phyloP scores from a whole-genome alignment of 2,888 invertebrate species.

The Pemphredon lugubris region DNA sequence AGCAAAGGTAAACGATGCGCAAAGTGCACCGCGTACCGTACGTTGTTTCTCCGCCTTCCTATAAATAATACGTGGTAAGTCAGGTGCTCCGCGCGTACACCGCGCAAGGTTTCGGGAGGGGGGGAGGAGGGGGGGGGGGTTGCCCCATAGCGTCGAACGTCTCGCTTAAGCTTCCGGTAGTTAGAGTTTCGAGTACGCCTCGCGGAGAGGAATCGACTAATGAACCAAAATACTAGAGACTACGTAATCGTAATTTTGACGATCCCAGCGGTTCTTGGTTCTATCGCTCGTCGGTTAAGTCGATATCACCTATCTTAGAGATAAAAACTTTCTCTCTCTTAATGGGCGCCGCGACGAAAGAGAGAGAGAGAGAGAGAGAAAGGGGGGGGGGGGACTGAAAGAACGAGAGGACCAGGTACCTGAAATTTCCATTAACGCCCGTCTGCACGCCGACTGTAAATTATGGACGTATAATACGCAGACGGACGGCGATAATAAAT shows the following conservation, averaged over 20 bases:
- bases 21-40: slow-evolving; percentile 42
- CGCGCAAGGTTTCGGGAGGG: too few species aligned
- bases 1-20: slow-evolving; percentile 55
- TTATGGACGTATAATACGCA: slow-evolving; percentile 59
- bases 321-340: slow-evolving; percentile 17
- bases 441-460: slow-evolving; percentile 56
- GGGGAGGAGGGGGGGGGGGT: too few species aligned
- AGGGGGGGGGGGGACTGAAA: background rate
- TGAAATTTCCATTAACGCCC: slow-evolving; percentile 64
- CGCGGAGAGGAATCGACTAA: slow-evolving; percentile 12
- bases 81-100: slow-evolving; percentile 8
- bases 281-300: background rate
- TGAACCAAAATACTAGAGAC: slow-evolving; percentile 29
- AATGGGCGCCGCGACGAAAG: background rate
- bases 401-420: slow-evolving; percentile 36
- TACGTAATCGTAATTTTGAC: slow-evolving; percentile 13
- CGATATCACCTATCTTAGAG: background rate
- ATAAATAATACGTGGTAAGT: slow-evolving; percentile 47
- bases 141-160: slow-evolving; percentile 2
- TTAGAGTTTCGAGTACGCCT: slow-evolving; percentile 22
- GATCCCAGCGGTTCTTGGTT: too few species aligned
- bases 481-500: slow-evolving; percentile 58
- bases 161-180: slow-evolving; percentile 23
- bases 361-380: too few species aligned
- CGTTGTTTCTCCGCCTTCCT: slow-evolving; percentile 49